A percentile compares a stretch with the other conserved stretches of the same genome.
phyloP scores from a whole-genome alignment of 2,888 invertebrate species.

The Machimus rusticus region DNA sequence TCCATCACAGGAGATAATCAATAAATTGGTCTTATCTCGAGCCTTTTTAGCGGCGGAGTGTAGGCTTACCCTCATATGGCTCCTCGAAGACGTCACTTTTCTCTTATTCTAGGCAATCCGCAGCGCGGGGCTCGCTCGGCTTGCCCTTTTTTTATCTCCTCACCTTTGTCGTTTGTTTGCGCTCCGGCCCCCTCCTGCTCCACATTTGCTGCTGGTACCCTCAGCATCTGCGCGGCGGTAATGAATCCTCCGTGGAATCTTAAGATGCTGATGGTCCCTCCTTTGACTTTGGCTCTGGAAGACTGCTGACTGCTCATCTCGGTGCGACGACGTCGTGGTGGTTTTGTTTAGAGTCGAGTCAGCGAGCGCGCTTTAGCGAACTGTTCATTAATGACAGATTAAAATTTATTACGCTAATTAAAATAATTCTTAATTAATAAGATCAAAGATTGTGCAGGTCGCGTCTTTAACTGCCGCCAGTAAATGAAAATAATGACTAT shows the following conservation, averaged over 20 bases:
- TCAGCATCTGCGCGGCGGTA: not conserved
- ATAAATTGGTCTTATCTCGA: slow-evolving; percentile 40
- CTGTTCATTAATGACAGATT: slow-evolving; percentile 43
- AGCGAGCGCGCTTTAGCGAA: slow-evolving; percentile 25
- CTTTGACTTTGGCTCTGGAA: not conserved
- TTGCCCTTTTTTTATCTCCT: slow-evolving; percentile 3
- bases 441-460: slow-evolving; percentile 51
- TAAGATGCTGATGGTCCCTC: slow-evolving; percentile 25
- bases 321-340: not conserved
- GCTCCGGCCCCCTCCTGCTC: not conserved
- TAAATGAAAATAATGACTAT: slow-evolving; percentile 34
- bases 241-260: slow-evolving; percentile 33
- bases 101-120: slow-evolving; percentile 22
- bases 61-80: slow-evolving; percentile 29
- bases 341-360: slow-evolving; percentile 3
- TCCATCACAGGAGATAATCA: slow-evolving; percentile 40
- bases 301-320: slow-evolving; percentile 15
- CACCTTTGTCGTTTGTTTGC: slow-evolving; percentile 32
- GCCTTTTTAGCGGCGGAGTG: slow-evolving; percentile 22
- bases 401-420: slow-evolving; percentile 63
- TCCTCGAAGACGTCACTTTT: not conserved
- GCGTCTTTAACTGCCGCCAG: slow-evolving; percentile 39
- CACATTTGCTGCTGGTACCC: slow-evolving; percentile 20
- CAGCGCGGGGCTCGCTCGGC: not conserved
- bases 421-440: slow-evolving; percentile 64